Conservation (phyloP, 2,888 invertebrate species). For the Mermis nigrescens region DNA sequence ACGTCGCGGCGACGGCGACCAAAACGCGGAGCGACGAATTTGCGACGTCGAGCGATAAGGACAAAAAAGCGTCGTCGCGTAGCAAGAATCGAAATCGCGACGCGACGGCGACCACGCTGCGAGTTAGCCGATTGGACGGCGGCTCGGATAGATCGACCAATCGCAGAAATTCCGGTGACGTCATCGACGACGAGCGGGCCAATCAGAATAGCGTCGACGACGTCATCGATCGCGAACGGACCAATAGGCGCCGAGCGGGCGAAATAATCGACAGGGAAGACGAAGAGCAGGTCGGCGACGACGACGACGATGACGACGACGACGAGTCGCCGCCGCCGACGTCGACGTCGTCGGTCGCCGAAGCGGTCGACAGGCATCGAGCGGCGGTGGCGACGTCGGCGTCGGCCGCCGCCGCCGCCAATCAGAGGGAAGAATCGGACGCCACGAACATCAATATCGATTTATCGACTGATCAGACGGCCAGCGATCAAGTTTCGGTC, state of each 20-base stretch:
- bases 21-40: too few species aligned
- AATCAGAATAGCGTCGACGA: conserved; percentile 13
- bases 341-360: conserved; percentile 24
- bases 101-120: too few species aligned
- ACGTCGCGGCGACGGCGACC: not conserved
- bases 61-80: too few species aligned
- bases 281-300: conserved; percentile 7
- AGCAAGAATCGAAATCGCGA: too few species aligned
- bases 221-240: conserved; percentile 20
- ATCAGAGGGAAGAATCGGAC: not conserved
- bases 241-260: conserved; percentile 15
- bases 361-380: not conserved
- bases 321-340: not conserved
- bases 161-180: conserved; percentile 28
- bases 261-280: conserved; percentile 13
- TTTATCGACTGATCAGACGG: not conserved
- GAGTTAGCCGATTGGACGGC: too few species aligned
- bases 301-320: conserved; percentile 2
- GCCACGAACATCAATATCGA: not conserved
- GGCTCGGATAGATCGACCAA: not conserved
- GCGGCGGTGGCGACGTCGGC: not conserved
- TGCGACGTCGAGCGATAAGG: too few species aligned
- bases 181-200: conserved; percentile 24
- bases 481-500: conserved; percentile 11
- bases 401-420: too few species aligned